These are phyloP conservation scores for Scelioninae gen. 1 DNA, from an alignment of 2,888 invertebrate genomes.

Conservation along the genomic window DNA sequence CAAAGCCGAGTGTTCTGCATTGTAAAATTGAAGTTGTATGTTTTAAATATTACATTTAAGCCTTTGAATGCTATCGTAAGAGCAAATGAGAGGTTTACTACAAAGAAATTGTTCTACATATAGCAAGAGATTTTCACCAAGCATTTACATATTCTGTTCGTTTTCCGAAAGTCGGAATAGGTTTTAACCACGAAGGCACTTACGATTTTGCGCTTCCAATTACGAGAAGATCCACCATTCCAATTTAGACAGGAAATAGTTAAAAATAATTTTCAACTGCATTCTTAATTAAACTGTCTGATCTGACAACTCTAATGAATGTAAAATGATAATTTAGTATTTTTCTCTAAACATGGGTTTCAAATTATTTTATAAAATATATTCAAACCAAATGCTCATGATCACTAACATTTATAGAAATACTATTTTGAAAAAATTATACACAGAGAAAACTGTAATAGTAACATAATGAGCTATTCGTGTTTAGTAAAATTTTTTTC, in stretches of 20 bases:
- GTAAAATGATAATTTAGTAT: no score
- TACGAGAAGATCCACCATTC: conserved; percentile 13
- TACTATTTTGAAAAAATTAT: no score
- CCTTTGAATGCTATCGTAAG: conserved; percentile 21
- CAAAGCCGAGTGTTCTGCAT: not conserved
- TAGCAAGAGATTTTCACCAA: conserved; percentile 3
- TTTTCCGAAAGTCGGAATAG: conserved; percentile 18
- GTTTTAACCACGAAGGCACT: conserved; percentile 22
- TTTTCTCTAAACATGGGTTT: no score
- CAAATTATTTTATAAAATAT: no score
- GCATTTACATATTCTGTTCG: conserved; percentile 31
- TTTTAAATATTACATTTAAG: conserved; percentile 24
- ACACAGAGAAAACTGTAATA: no score
- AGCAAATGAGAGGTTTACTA: conserved; percentile 16
- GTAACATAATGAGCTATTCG: no score
- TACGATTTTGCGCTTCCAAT: conserved; percentile 33
- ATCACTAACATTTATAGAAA: no score
- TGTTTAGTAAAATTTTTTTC: no score
- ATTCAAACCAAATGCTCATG: no score
- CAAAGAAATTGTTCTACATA: conserved; percentile 27
- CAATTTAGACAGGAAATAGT: conserved; percentile 9
- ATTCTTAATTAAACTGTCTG: no score
- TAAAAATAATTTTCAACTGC: conserved; percentile 13
- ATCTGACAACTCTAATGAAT: no score
- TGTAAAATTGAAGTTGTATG: conserved; percentile 1